Evolutionary conservation across 2,113 vertebrate species (phyloP).

Genomic region (Vombatus ursinus): DNA sequence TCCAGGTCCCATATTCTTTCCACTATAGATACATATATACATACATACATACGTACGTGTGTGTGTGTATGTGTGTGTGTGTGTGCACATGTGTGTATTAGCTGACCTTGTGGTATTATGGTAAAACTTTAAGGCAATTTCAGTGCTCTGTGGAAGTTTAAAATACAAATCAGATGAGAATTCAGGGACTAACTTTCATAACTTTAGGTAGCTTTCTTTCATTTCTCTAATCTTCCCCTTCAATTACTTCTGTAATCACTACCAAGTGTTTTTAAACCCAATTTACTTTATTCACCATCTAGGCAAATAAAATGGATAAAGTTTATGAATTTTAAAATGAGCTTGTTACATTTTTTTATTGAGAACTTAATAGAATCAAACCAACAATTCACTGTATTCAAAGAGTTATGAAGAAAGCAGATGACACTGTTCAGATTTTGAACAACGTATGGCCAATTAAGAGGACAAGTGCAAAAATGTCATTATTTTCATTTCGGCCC

Average conservation of each 20-base stretch:
- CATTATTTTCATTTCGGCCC: background rate
- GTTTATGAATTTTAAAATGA: background rate
- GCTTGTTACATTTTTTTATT: background rate
- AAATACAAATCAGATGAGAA: no score
- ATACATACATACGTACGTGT: no score
- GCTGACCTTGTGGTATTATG: no score
- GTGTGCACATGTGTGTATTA: no score
- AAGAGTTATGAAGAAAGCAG: background rate
- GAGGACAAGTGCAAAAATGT: background rate
- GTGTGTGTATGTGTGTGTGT: no score
- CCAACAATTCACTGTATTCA: background rate
- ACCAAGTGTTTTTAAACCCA: background rate
- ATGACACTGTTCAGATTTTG: no score
- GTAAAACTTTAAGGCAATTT: no score
- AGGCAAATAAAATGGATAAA: background rate
- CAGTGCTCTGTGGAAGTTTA: no score
- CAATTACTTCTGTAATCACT: background rate
- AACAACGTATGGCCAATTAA: background rate
- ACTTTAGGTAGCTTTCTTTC: background rate
- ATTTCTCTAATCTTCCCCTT: background rate
- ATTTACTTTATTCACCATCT: background rate
- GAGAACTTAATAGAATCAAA: background rate
- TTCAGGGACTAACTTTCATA: no score
- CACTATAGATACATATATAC: no score
- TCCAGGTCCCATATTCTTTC: background rate